Evolutionary conservation across 2,888 invertebrate genomes (phyloP).

Genomic region (Melolontha melolontha): DNA sequence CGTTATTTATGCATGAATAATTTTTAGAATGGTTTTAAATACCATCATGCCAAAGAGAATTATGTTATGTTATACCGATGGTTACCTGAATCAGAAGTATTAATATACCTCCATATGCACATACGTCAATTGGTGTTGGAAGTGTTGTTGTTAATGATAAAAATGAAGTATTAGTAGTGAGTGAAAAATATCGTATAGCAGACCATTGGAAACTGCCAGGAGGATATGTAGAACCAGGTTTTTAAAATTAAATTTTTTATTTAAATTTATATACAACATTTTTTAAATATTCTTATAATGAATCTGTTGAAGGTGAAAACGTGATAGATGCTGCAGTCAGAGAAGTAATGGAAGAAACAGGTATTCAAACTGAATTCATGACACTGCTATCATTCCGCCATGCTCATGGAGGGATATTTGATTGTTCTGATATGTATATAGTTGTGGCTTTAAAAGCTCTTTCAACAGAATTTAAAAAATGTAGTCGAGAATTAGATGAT

Average conservation of each 20-base stretch:
- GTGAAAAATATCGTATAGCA: slow-evolving; percentile 74
- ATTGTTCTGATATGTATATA: slow-evolving; percentile 89
- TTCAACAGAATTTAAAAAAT: slow-evolving; percentile 74
- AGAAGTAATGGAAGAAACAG: slow-evolving; percentile 93
- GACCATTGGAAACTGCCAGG: slow-evolving; percentile 92
- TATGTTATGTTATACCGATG: slow-evolving; percentile 86
- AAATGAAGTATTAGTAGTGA: slow-evolving; percentile 83
- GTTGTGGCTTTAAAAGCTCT: slow-evolving; percentile 79
- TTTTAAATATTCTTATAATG: slow-evolving; percentile 1
- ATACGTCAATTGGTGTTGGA: slow-evolving; percentile 87
- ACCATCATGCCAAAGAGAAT: slow-evolving; percentile 85
- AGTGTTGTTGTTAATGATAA: slow-evolving; percentile 85
- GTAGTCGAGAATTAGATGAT: slow-evolving; percentile 81
- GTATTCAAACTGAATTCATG: slow-evolving; percentile 80
- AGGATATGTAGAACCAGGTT: slow-evolving; percentile 89
- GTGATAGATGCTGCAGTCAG: slow-evolving; percentile 84
- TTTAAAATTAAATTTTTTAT: slow-evolving; percentile 1
- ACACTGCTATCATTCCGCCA: slow-evolving; percentile 84
- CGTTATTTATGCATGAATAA: slow-evolving; percentile 1
- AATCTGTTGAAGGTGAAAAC: slow-evolving; percentile 77
- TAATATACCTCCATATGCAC: slow-evolving; percentile 83
- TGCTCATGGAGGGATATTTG: slow-evolving; percentile 79
- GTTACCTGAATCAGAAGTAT: slow-evolving; percentile 73
- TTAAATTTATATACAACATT: neutral
- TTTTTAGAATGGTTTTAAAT: slow-evolving; percentile 82